Conservation (phyloP, 2,888 invertebrate species). For the Aradus depressus region DNA sequence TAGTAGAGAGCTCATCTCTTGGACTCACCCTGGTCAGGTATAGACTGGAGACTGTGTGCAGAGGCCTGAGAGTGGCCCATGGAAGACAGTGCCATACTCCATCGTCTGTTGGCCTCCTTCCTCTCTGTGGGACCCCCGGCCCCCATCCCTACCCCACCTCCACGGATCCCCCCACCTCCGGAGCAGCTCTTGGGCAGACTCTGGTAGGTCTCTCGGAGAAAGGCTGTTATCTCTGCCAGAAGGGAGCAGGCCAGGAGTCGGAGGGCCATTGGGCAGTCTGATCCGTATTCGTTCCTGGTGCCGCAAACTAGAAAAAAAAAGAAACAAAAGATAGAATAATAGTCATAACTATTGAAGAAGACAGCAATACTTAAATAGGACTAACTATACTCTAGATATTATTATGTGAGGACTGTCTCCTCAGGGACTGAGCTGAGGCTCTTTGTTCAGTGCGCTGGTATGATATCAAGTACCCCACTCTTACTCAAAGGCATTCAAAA, state of each 20-base stretch:
- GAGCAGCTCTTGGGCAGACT: slow-evolving; percentile 27
- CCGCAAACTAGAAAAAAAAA: slow-evolving; percentile 37
- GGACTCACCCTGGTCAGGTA: slow-evolving; percentile 12
- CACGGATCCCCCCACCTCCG: slow-evolving; percentile 8
- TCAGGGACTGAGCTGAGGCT: background rate
- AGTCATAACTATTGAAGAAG: slow-evolving; percentile 23
- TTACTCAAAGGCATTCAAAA: too few species aligned
- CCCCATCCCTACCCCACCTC: slow-evolving; percentile 47
- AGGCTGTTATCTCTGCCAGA: slow-evolving; percentile 93
- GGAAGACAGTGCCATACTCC: slow-evolving; percentile 91
- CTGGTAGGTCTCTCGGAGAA: slow-evolving; percentile 92
- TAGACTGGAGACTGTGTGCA: slow-evolving; percentile 69
- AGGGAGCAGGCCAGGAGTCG: slow-evolving; percentile 87
- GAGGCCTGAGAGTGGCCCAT: slow-evolving; percentile 93
- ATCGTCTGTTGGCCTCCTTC: slow-evolving; percentile 77
- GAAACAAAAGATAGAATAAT: background rate
- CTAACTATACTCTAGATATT: too few species aligned
- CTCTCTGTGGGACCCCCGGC: slow-evolving; percentile 72
- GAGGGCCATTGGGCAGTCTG: slow-evolving; percentile 77
- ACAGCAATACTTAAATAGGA: slow-evolving; percentile 22
- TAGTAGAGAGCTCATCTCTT: background rate
- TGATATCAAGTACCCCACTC: too few species aligned
- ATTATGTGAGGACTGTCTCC: background rate
- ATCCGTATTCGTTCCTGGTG: slow-evolving; percentile 58
- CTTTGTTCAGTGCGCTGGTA: background rate